Evolutionary conservation across 2,113 vertebrate genomes (phyloP).

Genomic region (Coryphaenoides rupestris): DNA sequence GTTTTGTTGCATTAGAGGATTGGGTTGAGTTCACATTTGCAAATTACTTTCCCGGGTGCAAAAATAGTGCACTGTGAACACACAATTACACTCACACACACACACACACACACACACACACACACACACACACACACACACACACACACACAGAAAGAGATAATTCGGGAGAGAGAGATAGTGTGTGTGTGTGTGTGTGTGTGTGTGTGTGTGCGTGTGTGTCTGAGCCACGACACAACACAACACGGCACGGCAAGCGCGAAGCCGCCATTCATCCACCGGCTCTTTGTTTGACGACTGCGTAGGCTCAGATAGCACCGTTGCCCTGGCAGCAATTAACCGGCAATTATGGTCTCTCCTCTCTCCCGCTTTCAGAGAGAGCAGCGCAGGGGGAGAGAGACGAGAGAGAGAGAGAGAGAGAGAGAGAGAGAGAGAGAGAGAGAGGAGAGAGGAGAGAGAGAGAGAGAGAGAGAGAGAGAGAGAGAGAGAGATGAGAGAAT

Average conservation of each 20-base stretch:
- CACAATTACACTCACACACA: no score
- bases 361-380: no score
- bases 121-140: no score
- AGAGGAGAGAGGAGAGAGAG: not conserved
- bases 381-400: slow-evolving; percentile 19
- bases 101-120: not conserved
- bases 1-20: no score
- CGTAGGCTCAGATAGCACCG: slow-evolving; percentile 58
- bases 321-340: slow-evolving; percentile 72
- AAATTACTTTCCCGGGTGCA: no score
- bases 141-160: not conserved
- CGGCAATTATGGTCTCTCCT: slow-evolving; percentile 62
- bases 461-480: not conserved
- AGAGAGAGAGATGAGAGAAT: not conserved
- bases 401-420: not conserved
- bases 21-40: no score
- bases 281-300: slow-evolving; percentile 39
- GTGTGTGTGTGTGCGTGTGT: not conserved
- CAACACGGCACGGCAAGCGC: not conserved
- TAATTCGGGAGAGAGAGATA: not conserved
- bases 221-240: not conserved
- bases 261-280: not conserved
- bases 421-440: not conserved
- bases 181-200: not conserved
- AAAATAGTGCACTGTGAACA: no score